Conservation (phyloP, 2,888 invertebrate species). For the Luperina nickerlii region DNA sequence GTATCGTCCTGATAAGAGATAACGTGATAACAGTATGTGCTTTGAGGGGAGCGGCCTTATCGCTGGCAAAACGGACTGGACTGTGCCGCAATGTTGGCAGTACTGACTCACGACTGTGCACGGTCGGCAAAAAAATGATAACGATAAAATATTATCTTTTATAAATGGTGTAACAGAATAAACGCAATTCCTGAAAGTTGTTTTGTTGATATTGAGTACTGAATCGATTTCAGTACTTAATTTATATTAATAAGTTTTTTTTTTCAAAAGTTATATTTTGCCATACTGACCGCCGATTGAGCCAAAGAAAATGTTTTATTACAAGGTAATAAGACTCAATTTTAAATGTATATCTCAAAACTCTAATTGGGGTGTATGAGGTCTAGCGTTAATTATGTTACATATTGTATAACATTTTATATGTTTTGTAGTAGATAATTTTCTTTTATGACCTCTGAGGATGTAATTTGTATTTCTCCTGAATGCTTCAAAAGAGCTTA, state of each 20-base stretch:
- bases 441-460: background rate
- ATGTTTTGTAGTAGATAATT: background rate
- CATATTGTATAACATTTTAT: background rate
- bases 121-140: background rate
- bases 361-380: background rate
- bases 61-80: conserved; percentile 60
- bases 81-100: conserved; percentile 45
- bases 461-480: background rate
- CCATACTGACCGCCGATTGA: background rate
- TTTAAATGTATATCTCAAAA: background rate
- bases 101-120: conserved; percentile 54
- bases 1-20: conserved; percentile 64
- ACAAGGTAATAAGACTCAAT: background rate
- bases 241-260: background rate
- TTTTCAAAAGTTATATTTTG: background rate
- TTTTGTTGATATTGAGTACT: background rate
- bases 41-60: conserved; percentile 64
- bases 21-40: conserved; percentile 55
- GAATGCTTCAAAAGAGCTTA: background rate
- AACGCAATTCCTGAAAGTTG: background rate
- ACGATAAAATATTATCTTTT: background rate
- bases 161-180: background rate
- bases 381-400: too few relatives aligned
- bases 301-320: background rate
- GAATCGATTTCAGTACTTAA: background rate